Percentiles rank a stretch among this genome's conserved stretches.
phyloP scores from a whole-genome alignment of 2,888 invertebrate genomes.

The Pegoplata infirma region DNA sequence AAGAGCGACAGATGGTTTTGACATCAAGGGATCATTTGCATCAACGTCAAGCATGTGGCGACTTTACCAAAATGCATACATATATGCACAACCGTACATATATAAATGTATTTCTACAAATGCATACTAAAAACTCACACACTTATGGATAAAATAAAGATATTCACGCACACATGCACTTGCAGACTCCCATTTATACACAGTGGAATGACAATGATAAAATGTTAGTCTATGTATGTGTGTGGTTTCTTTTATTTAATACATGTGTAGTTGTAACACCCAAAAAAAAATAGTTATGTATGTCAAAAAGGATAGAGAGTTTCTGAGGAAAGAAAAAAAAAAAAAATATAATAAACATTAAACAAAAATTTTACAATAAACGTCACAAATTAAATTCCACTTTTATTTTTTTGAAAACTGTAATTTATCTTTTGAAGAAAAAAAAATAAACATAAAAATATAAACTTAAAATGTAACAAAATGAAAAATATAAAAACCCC shows the following conservation, averaged over 20 bases:
- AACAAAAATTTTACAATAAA: constrained; percentile 52
- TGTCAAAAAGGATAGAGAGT: not conserved
- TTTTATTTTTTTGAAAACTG: constrained; percentile 33
- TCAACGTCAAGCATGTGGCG: constrained; percentile 57
- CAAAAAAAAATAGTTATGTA: too few relatives aligned
- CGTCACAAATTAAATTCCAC: constrained; percentile 60
- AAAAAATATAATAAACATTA: constrained; percentile 45
- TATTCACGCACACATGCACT: constrained; percentile 1
- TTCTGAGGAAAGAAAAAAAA: not conserved
- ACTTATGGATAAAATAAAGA: constrained; percentile 6
- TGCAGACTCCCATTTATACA: not conserved
- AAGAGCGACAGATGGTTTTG: constrained; percentile 50
- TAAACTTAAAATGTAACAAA: too few relatives aligned
- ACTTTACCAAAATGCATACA: constrained; percentile 32
- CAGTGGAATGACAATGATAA: constrained; percentile 32
- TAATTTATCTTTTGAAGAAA: constrained; percentile 53
- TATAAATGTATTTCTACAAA: too few relatives aligned
- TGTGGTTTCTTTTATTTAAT: not conserved
- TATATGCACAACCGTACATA: constrained; percentile 1
- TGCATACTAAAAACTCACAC: too few relatives aligned
- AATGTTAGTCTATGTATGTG: constrained; percentile 14
- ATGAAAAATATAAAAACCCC: too few relatives aligned
- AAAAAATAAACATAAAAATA: not conserved
- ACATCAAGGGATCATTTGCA: constrained; percentile 61
- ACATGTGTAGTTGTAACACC: not conserved